Base-by-base conservation (phyloP, 2,797 vertebrate genomes). In the Pipistrellus nathusii region DNA sequence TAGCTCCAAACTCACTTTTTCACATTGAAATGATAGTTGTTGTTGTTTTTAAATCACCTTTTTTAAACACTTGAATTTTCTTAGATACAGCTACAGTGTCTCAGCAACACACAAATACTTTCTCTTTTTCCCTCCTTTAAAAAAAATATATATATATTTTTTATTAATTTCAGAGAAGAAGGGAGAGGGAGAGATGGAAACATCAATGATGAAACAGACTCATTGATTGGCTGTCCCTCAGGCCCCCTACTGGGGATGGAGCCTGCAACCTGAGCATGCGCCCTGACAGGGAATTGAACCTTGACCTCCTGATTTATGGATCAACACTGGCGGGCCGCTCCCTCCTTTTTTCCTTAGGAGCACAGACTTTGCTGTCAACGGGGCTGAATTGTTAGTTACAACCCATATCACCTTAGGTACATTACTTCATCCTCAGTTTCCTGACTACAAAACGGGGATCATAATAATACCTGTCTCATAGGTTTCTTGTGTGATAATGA, bases 11-110 rank as follows among this genome's bases (percentile, higher is more conserved):
- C 23, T 81, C 73, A 53, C 57, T 48, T 71, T 78, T 59, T 68
- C 72, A 69, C 35, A n/a, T 1, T 53, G 35, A 91, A 94, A 20
- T 41, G 80, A 27, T 18, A 27, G 21, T 75, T 91, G 3, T 41
- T 41, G 38, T 41, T 41, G 6, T 41, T 41, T 41, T 41, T 6
- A 41, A n/a, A n/a, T 48, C 1, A 2, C 18, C 38, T 83, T 93
- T 83, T 93, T 92, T 62, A 32, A 44, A 88, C 93, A 35, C 66
- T 35, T 44, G 18, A 57, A 25, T 15, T 64, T 66, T 76, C 84
- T 82, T 59, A 72, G 27, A 53, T 25, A 62, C 15, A 77, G 44
- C 32, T 84, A 51, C 66, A 27, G 38, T 53, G 15, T 25, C 55
- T 90, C 20, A 68, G 66, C 53, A 53, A 85, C 93, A 72, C 23